Evolutionary conservation across 1,140 invertebrate species (phyloP), one percentile per base, ranked within the genome.

Genomic region (Neodiprion pinetum): DNA sequence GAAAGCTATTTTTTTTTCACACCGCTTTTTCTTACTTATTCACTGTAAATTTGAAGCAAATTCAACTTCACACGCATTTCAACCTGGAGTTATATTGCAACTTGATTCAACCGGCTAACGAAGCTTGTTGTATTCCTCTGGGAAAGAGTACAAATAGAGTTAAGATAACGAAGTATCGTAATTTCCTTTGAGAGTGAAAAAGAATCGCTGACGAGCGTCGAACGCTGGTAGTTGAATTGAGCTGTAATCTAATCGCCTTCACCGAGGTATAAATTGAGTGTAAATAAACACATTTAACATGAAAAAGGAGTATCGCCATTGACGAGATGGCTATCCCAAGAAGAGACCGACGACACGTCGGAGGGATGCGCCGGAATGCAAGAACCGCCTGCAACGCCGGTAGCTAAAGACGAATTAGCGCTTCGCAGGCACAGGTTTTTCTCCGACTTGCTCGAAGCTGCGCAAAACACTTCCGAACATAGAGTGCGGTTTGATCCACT

Each of bases 371-470:
- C 85, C 70, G 90, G 92, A n/a, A 91, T 91, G 72, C 86, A 90
- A 78, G 92, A 93, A 81, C 92, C 92, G 75, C 93, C 93, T 17
- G 93, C 92, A 48, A 94, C 93, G 12, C 93, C 93, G n/a, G 91
- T 94, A 21, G 94, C 93, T 67, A 90, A 93, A 66, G 94, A 95
- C 84, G 94, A 95, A 83, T 85, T 95, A 77, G 94, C 94, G 74
- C 85, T 95, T 75, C 89, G 93, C 66, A 90, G 94, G 70, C 93
- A 95, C 84, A 89, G 93, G 78, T 93, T 95, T 84, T 95, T 95
- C 85, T 93, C 93, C 66, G 94, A 94, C 80, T 89, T 95, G 72
- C 89, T 95, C 68, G 91, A 91, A 75, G 93, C 93, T 76, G 91
- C 93, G 48, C 90, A 93, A 83, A 92, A 91, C 73, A 91, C 93